Evolutionary conservation across 2,797 vertebrate species (phyloP), one percentile per base, ranked within the genome.

Genomic region (Picus viridis): DNA sequence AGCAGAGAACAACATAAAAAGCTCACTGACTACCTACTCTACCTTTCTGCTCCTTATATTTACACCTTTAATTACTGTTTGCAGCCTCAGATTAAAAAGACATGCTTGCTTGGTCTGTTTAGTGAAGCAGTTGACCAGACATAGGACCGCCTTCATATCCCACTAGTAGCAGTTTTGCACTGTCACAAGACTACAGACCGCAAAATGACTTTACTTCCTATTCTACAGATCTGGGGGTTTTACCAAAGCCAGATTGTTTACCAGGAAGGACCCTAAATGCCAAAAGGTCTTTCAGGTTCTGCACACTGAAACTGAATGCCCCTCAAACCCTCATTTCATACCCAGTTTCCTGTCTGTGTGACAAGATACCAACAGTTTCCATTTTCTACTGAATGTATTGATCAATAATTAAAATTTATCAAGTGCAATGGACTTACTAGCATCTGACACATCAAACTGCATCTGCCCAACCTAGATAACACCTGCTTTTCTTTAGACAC

Each of bases 221-320:
- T 45, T 64, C 75, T 71, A 41, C 64, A 62, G 19, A 54, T 87
- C 3, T 61, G 0, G 14, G 71, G 49, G 22, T 32, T 32, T 3
- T 10, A 34, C 8, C 23, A 34, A 63, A 70, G 49, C 13, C 74
- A 72, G 9, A 34, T 6, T 34, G 9, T 70, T 59, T 43, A 71
- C 36, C 56, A 77, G 53, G 23, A 75, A 80, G 53, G 23, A 75
- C n/a, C 20, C 29, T 71, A 63, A 79, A 79, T 0, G 3, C 27
- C 10, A 1, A 72, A 73, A 47, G 7, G 7, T 77, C 56, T 80
- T 53, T 27, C 51, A 80, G 30, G 16, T 70, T 82, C 26, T 61
- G 27, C 15, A 7, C 10, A 36, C 36, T 61, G 29, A 39, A 81
- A 63, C n/a, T 19, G 47, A 65, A 69, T 0, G 0, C 9, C 19